Evolutionary conservation across 53 echinoderm and acorn worm species (phyloP).

Genomic region (Glandiceps talaboti): DNA sequence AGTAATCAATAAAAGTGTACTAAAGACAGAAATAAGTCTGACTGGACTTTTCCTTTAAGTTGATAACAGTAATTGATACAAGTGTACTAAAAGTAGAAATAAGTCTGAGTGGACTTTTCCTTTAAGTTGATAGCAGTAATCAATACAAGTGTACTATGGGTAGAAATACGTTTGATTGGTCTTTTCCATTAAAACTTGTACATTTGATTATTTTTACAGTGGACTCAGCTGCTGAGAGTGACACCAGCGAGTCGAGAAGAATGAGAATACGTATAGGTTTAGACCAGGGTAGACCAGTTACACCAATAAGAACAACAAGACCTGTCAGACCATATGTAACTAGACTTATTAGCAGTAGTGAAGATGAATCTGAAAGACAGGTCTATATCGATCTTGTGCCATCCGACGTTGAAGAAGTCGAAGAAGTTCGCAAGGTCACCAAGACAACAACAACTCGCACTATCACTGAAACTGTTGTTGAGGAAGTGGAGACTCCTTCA

Average conservation of each 20-base stretch:
- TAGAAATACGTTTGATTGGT: too few species aligned
- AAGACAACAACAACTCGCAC: constrained; percentile 74
- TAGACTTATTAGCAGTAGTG: not conserved
- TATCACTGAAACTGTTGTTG: constrained; percentile 59
- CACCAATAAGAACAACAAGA: not conserved
- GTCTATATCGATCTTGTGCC: not conserved
- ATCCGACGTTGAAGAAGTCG: not conserved
- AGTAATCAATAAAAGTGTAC: too few species aligned
- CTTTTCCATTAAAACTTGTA: too few species aligned
- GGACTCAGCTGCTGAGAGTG: constrained; percentile 35
- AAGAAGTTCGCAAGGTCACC: constrained; percentile 27
- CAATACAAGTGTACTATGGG: too few species aligned
- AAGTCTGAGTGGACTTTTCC: too few species aligned
- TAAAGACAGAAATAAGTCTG: too few species aligned
- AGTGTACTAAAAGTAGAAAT: too few species aligned
- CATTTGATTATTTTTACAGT: too few species aligned
- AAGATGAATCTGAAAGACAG: not conserved
- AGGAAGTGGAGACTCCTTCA: constrained; percentile 22
- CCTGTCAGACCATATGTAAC: not conserved
- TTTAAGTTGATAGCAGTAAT: too few species aligned
- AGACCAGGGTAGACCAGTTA: constrained; percentile 12
- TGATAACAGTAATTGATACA: too few species aligned
- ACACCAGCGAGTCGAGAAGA: constrained; percentile 37
- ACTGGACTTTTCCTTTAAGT: too few species aligned
- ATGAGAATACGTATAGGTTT: constrained; percentile 43